A percentile compares a stretch with the other conserved stretches of the same genome.
phyloP scores from a whole-genome alignment of 2,888 invertebrate species.

The Pristionchus exspectatus region DNA sequence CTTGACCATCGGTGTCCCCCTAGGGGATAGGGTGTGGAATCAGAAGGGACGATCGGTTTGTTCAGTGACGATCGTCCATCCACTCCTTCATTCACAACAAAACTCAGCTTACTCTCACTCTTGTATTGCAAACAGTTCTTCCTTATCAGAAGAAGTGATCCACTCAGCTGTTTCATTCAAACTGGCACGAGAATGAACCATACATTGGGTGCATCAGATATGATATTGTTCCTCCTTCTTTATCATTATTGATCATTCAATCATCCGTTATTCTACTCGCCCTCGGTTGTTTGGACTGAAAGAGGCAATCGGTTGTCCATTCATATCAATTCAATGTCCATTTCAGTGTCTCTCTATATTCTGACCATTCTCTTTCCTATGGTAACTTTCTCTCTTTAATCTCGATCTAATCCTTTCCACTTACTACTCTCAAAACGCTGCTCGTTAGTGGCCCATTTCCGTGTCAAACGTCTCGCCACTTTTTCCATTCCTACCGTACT shows the following conservation, averaged over 20 bases:
- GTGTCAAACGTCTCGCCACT: slow-evolving; percentile 8
- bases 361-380: not conserved
- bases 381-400: slow-evolving; percentile 13
- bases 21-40: not conserved
- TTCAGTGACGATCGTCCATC: not conserved
- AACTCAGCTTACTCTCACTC: not conserved
- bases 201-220: not conserved
- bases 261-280: not conserved
- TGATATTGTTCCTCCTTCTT: not conserved
- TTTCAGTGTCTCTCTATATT: not conserved
- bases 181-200: not conserved
- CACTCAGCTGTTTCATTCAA: not conserved
- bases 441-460: slow-evolving; percentile 23
- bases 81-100: not conserved
- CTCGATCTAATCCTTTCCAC: slow-evolving; percentile 30
- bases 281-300: not conserved
- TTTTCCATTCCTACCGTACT: slow-evolving; percentile 4
- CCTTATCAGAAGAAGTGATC: not conserved
- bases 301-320: not conserved
- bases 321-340: not conserved
- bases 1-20: not conserved
- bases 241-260: not conserved
- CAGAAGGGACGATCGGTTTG: not conserved
- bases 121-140: not conserved
- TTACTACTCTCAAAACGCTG: slow-evolving; percentile 14